A percentile compares a stretch with the other conserved stretches of the same genome.
Evolutionary conservation across 2,113 vertebrate species (phyloP).

Genomic region (Sebastes schlegelii): DNA sequence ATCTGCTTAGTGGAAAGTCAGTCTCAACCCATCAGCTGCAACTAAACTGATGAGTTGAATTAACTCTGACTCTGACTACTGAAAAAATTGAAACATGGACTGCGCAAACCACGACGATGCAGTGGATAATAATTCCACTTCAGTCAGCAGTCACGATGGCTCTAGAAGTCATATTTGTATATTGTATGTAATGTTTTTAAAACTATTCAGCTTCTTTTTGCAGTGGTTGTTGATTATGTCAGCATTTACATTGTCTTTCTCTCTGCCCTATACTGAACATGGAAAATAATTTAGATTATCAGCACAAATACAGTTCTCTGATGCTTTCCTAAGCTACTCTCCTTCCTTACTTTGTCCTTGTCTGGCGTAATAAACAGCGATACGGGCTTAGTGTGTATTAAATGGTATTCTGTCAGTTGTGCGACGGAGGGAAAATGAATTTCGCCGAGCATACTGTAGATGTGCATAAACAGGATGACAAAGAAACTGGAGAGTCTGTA

Average conservation of each 20-base stretch:
- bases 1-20: background rate
- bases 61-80: background rate
- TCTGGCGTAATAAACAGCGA: slow-evolving; percentile 62
- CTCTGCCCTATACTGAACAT: slow-evolving; percentile 51
- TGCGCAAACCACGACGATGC: background rate
- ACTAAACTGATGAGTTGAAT: background rate
- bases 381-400: slow-evolving; percentile 57
- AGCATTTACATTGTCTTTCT: slow-evolving; percentile 67
- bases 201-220: slow-evolving; percentile 60
- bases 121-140: background rate
- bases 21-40: background rate
- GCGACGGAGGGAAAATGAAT: slow-evolving; percentile 59
- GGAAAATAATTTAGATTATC: slow-evolving; percentile 73
- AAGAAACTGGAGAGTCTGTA: slow-evolving; percentile 58
- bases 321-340: slow-evolving; percentile 61
- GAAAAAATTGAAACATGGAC: background rate
- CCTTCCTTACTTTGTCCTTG: slow-evolving; percentile 58
- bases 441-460: slow-evolving; percentile 52
- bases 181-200: slow-evolving; percentile 41
- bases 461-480: slow-evolving; percentile 63
- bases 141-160: background rate
- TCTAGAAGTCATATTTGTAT: slow-evolving; percentile 6
- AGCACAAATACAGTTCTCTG: slow-evolving; percentile 63
- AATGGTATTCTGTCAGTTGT: slow-evolving; percentile 58
- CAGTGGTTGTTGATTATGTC: slow-evolving; percentile 65